phyloP scores from a whole-genome alignment of 30 jellyfish, hydroid and myxozoan species.

The Turritopsis dohrnii region DNA sequence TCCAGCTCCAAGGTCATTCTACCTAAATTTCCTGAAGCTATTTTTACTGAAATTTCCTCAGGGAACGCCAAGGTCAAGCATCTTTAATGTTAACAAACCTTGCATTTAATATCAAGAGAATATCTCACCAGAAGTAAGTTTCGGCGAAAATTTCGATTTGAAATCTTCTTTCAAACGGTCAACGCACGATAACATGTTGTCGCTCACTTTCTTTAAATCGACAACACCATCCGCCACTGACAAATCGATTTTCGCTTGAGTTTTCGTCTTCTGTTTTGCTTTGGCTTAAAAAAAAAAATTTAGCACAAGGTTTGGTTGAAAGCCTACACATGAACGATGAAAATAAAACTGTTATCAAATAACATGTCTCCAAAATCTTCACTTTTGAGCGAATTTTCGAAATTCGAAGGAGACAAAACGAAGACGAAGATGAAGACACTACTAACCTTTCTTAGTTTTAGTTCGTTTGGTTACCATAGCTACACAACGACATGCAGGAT shows the following conservation, averaged over 20 bases:
- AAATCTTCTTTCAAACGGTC: conserved; percentile 14
- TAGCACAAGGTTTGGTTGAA: too few relatives aligned
- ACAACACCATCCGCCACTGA: conserved; percentile 12
- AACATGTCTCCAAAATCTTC: too few relatives aligned
- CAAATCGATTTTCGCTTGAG: conserved; percentile 19
- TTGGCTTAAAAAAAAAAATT: neutral
- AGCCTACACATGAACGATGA: neutral
- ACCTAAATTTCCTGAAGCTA: too few relatives aligned
- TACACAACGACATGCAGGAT: neutral
- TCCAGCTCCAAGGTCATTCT: too few relatives aligned
- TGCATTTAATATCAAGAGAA: neutral
- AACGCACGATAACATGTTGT: conserved; percentile 14
- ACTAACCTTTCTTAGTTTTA: neutral
- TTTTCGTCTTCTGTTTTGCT: conserved; percentile 19
- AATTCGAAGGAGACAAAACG: too few relatives aligned
- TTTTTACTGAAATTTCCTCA: too few relatives aligned
- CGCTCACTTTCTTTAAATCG: conserved; percentile 15
- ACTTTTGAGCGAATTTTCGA: too few relatives aligned
- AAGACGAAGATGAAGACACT: neutral
- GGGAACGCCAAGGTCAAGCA: too few relatives aligned
- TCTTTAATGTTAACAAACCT: too few relatives aligned
- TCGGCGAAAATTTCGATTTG: conserved; percentile 14
- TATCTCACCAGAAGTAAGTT: conserved; percentile 19
- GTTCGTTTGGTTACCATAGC: neutral
- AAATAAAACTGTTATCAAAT: too few relatives aligned